Evolutionary conservation across 2,113 vertebrate genomes (phyloP), one percentile per base, ranked within the genome.

Genomic region (Tyrannus savana): DNA sequence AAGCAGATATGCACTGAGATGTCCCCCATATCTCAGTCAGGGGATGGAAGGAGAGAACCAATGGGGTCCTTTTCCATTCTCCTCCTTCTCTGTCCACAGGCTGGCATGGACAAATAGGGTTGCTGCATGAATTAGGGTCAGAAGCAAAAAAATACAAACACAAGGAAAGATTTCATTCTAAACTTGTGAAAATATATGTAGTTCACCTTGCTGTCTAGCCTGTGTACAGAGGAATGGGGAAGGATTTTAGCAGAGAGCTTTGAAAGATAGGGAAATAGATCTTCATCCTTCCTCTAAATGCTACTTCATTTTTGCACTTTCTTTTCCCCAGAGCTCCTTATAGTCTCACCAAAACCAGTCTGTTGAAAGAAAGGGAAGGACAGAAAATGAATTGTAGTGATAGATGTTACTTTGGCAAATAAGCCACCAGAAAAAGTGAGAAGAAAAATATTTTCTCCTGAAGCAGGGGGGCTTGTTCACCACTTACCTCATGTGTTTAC

Each of bases 401-500:
- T 71, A 62, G 56, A 73, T 60, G 35, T 37, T 31, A 67, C 53
- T 59, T 74, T 92, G 62, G 33, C 9, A 6, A 90, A 75, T 50
- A 58, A 95, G 16, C 21, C 10, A 64, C 58, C 33, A 63, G 90
- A 60, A 25, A 62, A 80, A 53, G 1, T 12, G 41, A 35, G 30
- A 89, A 82, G 47, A 87, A 87, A 66, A 58, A 56, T 14, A 62
- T 77, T 79, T 94, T 92, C 73, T 95, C 56, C 80, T 71, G 55
- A 62, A 95, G 59, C 49, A 56, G 44, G 12, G 47, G 44, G 16
- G 18, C 31, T 84, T 87, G 62, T 91, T 96, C 94, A 76, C 91
- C 80, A 67, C 82, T 92, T 94, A 85, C 90, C 66, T 94, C 83
- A 58, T 87, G 62, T 83, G 86, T 94, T 97, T 96, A 97, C 94